Base-by-base conservation (phyloP, 2,797 vertebrate genomes). In the Tragopan temminckii region DNA sequence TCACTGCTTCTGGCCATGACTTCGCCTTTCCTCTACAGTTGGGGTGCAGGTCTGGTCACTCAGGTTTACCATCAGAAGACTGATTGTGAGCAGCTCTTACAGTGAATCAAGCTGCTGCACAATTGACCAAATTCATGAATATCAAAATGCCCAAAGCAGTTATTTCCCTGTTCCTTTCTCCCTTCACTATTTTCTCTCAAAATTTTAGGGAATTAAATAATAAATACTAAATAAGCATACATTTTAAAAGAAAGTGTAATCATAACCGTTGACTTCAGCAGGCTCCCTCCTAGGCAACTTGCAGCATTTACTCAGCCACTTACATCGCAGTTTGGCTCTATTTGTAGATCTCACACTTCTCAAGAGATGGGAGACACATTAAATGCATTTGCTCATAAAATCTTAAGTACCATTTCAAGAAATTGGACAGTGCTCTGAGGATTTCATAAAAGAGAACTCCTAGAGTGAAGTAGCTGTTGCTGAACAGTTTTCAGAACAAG, bases 301-400 rank as follows among this genome's bases (percentile, higher is more conserved):
- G 20, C 43, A 61, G 31, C 50, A n/a, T 9, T 63, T 70, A 45
- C 48, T 70, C 29, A 35, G 48, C 33, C 64, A 42, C 24, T 74
- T 31, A 3, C 4, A 57, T 9, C 0, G 0, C 27, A 16, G 21
- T 33, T 79, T 82, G 38, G 33, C 38, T 70, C 33, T 1, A 0
- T 70, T 52, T 69, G 40, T 27, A 38, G 27, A 25, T 66, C 52
- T 61, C 40, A 16, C 33, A 13, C 19, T 64, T 77, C 52, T 74
- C 38, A 5, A 31, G 57, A 63, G 35, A 35, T 10, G 18, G 8
- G 19, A 25, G 25, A n/a, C 38, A n/a, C 31, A 48, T 27, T 27
- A 70, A 63, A 48, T 38, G 62, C n/a, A 15, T 66, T 63, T 70
- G 18, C 74, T 83, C 33, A 72, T 62, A 53, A 67, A 46, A 36